These are phyloP conservation scores for Gari tellinella DNA, from an alignment of 2,888 invertebrate genomes.

Conservation along the genomic window DNA sequence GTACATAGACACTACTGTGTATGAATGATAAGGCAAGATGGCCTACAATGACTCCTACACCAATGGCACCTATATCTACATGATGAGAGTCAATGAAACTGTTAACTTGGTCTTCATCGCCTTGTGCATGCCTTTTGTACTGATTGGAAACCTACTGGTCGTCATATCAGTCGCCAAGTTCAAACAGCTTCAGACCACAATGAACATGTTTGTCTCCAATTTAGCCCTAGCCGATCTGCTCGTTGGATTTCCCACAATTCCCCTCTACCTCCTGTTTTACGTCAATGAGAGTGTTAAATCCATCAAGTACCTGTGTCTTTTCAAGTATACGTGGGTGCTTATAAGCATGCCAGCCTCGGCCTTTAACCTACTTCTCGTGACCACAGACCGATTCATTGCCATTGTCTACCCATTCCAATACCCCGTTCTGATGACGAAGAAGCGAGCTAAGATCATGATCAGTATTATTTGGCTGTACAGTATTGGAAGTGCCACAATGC, in stretches of 20 bases:
- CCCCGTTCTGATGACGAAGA: conserved; percentile 38
- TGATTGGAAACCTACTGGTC: conserved; percentile 60
- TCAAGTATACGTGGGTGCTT: conserved; percentile 53
- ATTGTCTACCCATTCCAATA: conserved; percentile 60
- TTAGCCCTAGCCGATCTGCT: conserved; percentile 61
- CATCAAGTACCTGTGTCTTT: conserved; percentile 55
- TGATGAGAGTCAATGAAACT: conserved; percentile 3
- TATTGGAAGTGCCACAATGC: conserved; percentile 45
- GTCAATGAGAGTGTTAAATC: conserved; percentile 18
- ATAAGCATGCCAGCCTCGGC: conserved; percentile 58
- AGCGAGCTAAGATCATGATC: conserved; percentile 35
- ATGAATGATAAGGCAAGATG: too few species aligned
- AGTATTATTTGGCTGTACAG: conserved; percentile 56
- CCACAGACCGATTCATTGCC: conserved; percentile 63
- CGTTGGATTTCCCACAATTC: conserved; percentile 60
- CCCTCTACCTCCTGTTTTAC: conserved; percentile 57
- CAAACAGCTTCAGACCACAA: conserved; percentile 54
- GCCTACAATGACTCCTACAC: not conserved
- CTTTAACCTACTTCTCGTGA: conserved; percentile 54
- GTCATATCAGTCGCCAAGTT: conserved; percentile 54
- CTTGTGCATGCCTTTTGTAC: conserved; percentile 34
- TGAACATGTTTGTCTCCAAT: conserved; percentile 60
- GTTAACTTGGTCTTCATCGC: conserved; percentile 18
- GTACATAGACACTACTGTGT: too few species aligned
- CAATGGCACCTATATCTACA: too few species aligned